Conservation (phyloP, 2,797 vertebrate species). For the Yasuhikotakia modesta region DNA sequence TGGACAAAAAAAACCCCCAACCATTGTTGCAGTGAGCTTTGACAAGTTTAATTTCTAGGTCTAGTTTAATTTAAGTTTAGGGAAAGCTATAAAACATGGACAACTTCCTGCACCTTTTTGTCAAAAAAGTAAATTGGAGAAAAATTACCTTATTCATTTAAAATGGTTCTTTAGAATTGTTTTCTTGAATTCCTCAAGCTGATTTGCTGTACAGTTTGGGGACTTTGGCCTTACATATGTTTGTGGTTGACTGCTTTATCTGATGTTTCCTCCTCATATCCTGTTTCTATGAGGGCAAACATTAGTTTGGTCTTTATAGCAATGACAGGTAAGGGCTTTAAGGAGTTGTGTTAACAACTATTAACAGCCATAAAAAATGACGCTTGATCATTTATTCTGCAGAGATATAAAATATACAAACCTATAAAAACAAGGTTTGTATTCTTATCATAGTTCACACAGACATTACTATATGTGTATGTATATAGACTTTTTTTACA, state of each 20-base stretch:
- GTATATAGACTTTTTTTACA: not conserved
- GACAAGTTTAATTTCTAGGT: not conserved
- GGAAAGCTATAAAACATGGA: not conserved
- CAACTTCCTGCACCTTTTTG: not conserved
- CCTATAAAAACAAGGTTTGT: slow-evolving; percentile 4
- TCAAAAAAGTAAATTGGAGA: not conserved
- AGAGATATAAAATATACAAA: too few species aligned
- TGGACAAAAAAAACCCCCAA: not conserved
- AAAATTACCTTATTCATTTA: not conserved
- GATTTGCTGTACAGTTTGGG: slow-evolving; percentile 4
- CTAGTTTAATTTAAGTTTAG: not conserved
- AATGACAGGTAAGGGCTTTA: slow-evolving; percentile 58
- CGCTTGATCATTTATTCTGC: not conserved
- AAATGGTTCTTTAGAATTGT: slow-evolving; percentile 13
- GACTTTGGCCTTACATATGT: slow-evolving; percentile 27
- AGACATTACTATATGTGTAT: not conserved
- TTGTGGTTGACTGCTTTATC: slow-evolving; percentile 30
- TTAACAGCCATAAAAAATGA: slow-evolving; percentile 8
- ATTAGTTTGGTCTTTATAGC: slow-evolving; percentile 11
- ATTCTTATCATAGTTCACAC: not conserved
- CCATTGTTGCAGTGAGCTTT: not conserved
- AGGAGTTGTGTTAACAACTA: slow-evolving; percentile 27
- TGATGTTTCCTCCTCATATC: slow-evolving; percentile 32
- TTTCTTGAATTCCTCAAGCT: slow-evolving; percentile 26
- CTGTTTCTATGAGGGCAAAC: slow-evolving; percentile 27